Evolutionary conservation across 2,797 vertebrate species (phyloP).

Genomic region (Emydoidea blandingii): DNA sequence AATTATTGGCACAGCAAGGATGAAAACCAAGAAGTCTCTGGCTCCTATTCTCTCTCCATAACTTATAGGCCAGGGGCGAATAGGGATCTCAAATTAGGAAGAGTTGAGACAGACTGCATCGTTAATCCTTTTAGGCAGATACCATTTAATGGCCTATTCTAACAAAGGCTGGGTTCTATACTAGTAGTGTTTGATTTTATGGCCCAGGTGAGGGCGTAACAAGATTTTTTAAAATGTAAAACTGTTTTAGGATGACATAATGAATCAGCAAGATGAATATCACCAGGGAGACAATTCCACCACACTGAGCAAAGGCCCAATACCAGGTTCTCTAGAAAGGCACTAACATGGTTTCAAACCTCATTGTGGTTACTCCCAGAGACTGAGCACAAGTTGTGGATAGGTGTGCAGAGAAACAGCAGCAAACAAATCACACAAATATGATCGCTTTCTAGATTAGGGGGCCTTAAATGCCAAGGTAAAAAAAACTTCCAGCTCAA

Average conservation of each 20-base stretch:
- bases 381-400: neutral
- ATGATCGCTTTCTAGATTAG: neutral
- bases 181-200: neutral
- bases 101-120: neutral
- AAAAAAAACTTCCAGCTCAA: neutral
- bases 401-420: neutral
- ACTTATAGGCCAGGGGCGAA: neutral
- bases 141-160: neutral
- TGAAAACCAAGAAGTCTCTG: accelerated
- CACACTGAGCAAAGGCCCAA: neutral
- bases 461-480: neutral
- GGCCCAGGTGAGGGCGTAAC: neutral
- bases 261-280: conserved; percentile 69
- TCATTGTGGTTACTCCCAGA: neutral
- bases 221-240: conserved; percentile 26
- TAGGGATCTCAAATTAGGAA: accelerated
- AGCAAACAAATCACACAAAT: neutral
- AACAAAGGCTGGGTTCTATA: neutral
- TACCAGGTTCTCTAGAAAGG: neutral
- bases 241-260: conserved; percentile 57
- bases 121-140: neutral
- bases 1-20: accelerated
- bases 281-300: conserved; percentile 70
- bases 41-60: accelerated
- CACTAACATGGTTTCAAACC: conserved; percentile 4